Base-by-base conservation (phyloP, 2,797 vertebrate genomes). In the Mus caroli region DNA sequence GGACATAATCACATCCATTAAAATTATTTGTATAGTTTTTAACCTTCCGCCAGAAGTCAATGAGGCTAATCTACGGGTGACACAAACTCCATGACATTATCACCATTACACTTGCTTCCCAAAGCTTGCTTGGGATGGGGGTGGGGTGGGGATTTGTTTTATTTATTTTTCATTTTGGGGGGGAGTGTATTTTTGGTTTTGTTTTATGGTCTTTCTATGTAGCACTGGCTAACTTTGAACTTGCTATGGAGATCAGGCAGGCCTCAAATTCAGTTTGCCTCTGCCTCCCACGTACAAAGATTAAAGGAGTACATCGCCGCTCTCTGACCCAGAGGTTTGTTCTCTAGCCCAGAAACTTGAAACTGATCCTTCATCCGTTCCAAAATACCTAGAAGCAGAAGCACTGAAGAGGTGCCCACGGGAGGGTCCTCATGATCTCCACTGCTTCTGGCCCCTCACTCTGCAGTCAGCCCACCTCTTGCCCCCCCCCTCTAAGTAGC, bases 11-110 rank as follows among this genome's bases (percentile, higher is more conserved):
- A 46, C 62, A 85, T n/a, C 94, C 95, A 98, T 98, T 98, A 97
- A 98, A 98, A 97, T 98, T 75, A 97, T 97, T 97, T 98, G 76
- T 89, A 94, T n/a, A 90, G 92, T 37, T 97, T 97, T 97, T 97
- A 95, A 89, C 94, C 95, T 97, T 95, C 95, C 78, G 52, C 60
- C 93, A 94, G 95, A 95, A 97, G 97, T 84, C 90, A 95, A 97
- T 95, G 92, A 31, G 31, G n/a, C 79, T 71, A 64, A 9, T 83
- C 91, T 92, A 56, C 64, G 58, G 46, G 73, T 82, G 67, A 80
- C 12, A 87, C 58, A 56, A 87, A 58, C 11, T 67, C 58, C 43
- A 50, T 19, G 64, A 79, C 31, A 64, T 52, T 37, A n/a, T 67
- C 96, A 71, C 75, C 83, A 67, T 90, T 1, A 1, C 1, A 76